Percentiles rank a stretch among this genome's conserved stretches.
These are phyloP conservation scores for Scylla paramamosain DNA, from an alignment of 1,140 invertebrate species.

Conservation along the genomic window DNA sequence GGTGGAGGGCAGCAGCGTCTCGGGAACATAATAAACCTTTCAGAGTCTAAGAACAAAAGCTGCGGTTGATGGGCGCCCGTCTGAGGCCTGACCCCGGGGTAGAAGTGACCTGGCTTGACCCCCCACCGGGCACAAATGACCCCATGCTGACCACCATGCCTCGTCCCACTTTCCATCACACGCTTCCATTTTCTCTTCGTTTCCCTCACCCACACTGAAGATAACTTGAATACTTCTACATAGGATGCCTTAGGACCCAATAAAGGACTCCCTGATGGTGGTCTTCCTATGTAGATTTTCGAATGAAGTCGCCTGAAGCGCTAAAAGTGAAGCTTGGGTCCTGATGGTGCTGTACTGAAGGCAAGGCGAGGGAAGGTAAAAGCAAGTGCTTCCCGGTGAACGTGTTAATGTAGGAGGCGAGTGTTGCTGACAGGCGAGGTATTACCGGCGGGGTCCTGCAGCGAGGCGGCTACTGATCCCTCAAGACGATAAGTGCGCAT, in stretches of 20 bases:
- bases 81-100: neutral
- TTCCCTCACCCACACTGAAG: neutral
- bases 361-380: slow-evolving; percentile 36
- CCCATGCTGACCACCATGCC: slow-evolving; percentile 52
- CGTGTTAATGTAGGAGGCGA: slow-evolving; percentile 61
- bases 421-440: slow-evolving; percentile 56
- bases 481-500: slow-evolving; percentile 53
- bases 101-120: slow-evolving; percentile 50
- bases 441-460: slow-evolving; percentile 39
- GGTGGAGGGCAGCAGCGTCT: neutral
- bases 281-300: neutral
- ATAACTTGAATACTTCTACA: neutral
- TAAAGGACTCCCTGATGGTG: neutral
- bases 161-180: slow-evolving; percentile 40
- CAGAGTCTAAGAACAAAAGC: slow-evolving; percentile 46
- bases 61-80: slow-evolving; percentile 31
- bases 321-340: no score
- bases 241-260: no score
- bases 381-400: slow-evolving; percentile 30
- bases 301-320: no score
- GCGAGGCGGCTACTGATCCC: slow-evolving; percentile 52
- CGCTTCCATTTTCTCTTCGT: slow-evolving; percentile 39
- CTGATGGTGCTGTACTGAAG: neutral
- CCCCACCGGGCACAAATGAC: slow-evolving; percentile 58
- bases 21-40: slow-evolving; percentile 57